Base-by-base conservation (phyloP, 2,888 invertebrate species). In the Mythimna loreyi region DNA sequence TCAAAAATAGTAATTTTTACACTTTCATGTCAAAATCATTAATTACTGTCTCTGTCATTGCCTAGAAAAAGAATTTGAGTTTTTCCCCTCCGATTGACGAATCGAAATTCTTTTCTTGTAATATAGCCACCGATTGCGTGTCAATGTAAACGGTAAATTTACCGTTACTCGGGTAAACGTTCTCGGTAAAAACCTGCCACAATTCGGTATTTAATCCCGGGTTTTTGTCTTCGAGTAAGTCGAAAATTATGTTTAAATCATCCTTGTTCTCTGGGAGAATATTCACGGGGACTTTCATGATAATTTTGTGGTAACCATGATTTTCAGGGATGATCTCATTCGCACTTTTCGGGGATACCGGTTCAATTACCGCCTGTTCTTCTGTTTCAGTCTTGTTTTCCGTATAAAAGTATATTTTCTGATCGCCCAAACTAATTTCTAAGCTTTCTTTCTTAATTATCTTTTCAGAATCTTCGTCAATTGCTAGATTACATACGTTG, bases 201-300 rank as follows among this genome's bases (percentile, higher is more conserved):
- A 93, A 45, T 52, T 94, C 93, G 0, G 94, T 94, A 56, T 94
- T 94, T 8, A 95, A 70, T 0, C 93, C 94, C 0, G 94, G 94
- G 47, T 95, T 95, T 56, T 93, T 93, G 56, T 95, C 93, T 84
- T 94, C 93, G 0, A 95, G 78, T 2, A 95, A 69, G 75, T 94
- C 93, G 23, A 95, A 92, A 2, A 95, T 90, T 0, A 94, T 89
- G 30, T 89, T 91, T 60, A 95, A 81, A 62, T 94, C 94, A 0
- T 94, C 92, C 47, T 90, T 90, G n/a, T 87, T 89, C 0, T 94
- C 92, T 0, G 93, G 93, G 1, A 94, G 69, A 49, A 95, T 91
- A 8, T 85, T 87, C 0, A 82, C 16, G 0, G 95, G 95, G 11
- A 94, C 88, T 76, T 91, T 93, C 4, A 95, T 68, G 13, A 90